phyloP scores from a whole-genome alignment of 2,888 invertebrate genomes.

The Epsilonema sp. region DNA sequence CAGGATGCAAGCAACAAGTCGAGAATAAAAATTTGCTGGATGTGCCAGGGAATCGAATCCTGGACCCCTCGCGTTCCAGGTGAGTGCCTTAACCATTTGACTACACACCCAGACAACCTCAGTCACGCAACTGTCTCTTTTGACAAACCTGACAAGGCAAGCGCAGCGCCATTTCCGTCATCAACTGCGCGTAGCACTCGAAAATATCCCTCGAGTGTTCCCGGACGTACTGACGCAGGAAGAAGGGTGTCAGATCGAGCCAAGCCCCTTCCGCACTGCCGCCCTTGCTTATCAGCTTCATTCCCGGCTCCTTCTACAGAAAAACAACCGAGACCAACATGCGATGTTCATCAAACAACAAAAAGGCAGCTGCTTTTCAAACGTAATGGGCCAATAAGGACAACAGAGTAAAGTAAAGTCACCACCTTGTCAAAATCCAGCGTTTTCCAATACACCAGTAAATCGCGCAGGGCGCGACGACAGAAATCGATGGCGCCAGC shows the following conservation, averaged over 20 bases:
- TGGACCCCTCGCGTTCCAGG: too few relatives aligned
- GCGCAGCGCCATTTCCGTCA: constrained; percentile 80
- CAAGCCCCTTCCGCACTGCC: not conserved
- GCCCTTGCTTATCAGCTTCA: not conserved
- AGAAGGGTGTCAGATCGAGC: constrained; percentile 62
- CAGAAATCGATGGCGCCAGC: constrained; percentile 53
- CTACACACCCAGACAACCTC: too few relatives aligned
- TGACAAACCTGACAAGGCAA: constrained; percentile 64
- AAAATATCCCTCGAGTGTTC: constrained; percentile 76
- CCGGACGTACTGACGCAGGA: constrained; percentile 61
- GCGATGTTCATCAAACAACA: too few relatives aligned
- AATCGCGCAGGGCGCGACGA: constrained; percentile 46
- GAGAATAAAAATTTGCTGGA: too few relatives aligned
- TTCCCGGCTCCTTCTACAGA: not conserved
- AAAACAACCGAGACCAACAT: too few relatives aligned
- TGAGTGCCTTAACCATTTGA: too few relatives aligned
- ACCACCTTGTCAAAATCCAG: constrained; percentile 6
- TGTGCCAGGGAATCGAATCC: too few relatives aligned
- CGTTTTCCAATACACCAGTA: constrained; percentile 37
- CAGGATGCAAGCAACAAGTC: not conserved
- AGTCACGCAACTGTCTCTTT: too few relatives aligned
- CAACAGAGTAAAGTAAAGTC: too few relatives aligned
- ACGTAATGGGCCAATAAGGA: too few relatives aligned
- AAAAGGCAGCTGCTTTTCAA: too few relatives aligned
- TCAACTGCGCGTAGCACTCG: constrained; percentile 72